phyloP scores from a whole-genome alignment of 2,888 invertebrate species.

The Junonia oenone region DNA sequence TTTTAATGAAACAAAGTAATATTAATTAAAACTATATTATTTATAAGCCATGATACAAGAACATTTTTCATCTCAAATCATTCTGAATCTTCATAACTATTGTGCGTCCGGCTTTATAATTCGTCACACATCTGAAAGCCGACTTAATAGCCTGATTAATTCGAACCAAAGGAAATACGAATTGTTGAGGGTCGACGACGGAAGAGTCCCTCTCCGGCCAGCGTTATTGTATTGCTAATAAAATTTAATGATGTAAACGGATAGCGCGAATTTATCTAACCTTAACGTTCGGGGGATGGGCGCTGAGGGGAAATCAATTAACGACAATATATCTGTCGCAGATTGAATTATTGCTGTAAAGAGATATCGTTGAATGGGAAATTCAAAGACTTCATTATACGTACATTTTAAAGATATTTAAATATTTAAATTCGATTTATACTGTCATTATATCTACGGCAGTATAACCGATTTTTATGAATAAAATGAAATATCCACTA shows the following conservation, averaged over 20 bases:
- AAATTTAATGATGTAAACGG: slow-evolving; percentile 80
- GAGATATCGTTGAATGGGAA: slow-evolving; percentile 49
- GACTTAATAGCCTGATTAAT: slow-evolving; percentile 76
- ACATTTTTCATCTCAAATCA: slow-evolving; percentile 48
- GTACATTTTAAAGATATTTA: neutral
- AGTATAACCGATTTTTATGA: too few relatives aligned
- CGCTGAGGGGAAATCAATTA: slow-evolving; percentile 71
- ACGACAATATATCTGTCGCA: slow-evolving; percentile 59
- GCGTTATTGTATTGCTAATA: slow-evolving; percentile 72
- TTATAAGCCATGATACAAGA: slow-evolving; percentile 21
- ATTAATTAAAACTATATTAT: neutral
- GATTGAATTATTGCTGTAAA: slow-evolving; percentile 48
- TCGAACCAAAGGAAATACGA: slow-evolving; percentile 72
- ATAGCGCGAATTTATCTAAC: slow-evolving; percentile 75
- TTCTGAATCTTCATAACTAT: slow-evolving; percentile 52
- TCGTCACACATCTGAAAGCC: slow-evolving; percentile 71
- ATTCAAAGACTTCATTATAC: slow-evolving; percentile 4
- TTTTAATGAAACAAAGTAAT: too few relatives aligned
- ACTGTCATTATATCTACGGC: too few relatives aligned
- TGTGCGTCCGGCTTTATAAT: slow-evolving; percentile 61
- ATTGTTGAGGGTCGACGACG: slow-evolving; percentile 59
- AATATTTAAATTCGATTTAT: too few relatives aligned
- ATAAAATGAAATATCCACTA: too few relatives aligned
- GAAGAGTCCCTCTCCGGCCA: slow-evolving; percentile 63
- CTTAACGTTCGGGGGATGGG: slow-evolving; percentile 51